Evolutionary conservation across 2,888 invertebrate species (phyloP).

Genomic region (Melieria omissa): DNA sequence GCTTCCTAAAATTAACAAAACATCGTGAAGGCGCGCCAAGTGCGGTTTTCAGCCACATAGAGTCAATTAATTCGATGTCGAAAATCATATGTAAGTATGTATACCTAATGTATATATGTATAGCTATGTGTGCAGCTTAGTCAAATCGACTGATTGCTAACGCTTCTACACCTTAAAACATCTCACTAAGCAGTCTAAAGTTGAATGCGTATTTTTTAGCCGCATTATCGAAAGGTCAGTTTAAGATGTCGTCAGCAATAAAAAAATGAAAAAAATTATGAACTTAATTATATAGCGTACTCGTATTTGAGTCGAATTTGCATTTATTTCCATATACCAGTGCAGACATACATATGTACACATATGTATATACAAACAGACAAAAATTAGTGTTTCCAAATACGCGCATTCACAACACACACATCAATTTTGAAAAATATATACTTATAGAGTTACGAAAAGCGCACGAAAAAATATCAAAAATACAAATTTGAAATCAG

Average conservation of each 20-base stretch:
- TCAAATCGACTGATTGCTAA: too few species aligned
- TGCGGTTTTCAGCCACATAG: too few species aligned
- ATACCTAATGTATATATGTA: too few species aligned
- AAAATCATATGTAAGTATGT: too few species aligned
- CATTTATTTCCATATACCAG: constrained; percentile 24
- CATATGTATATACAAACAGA: neutral
- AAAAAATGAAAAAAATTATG: neutral
- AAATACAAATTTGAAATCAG: neutral
- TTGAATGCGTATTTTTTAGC: too few species aligned
- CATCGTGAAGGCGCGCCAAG: too few species aligned
- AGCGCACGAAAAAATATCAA: constrained; percentile 1
- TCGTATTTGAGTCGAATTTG: constrained; percentile 28
- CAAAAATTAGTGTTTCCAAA: neutral
- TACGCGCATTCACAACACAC: constrained; percentile 1
- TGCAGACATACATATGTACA: constrained; percentile 4
- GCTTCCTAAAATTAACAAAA: too few species aligned
- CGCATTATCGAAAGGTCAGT: constrained; percentile 34
- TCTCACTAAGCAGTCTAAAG: too few species aligned
- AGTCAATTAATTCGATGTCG: too few species aligned
- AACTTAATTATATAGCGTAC: neutral
- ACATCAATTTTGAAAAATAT: neutral
- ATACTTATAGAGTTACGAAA: neutral
- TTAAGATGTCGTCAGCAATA: constrained; percentile 10
- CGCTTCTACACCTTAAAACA: too few species aligned
- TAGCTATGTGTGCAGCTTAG: too few species aligned